phyloP scores from a whole-genome alignment of 2,797 vertebrate species.

The Etheostoma perlongum region DNA sequence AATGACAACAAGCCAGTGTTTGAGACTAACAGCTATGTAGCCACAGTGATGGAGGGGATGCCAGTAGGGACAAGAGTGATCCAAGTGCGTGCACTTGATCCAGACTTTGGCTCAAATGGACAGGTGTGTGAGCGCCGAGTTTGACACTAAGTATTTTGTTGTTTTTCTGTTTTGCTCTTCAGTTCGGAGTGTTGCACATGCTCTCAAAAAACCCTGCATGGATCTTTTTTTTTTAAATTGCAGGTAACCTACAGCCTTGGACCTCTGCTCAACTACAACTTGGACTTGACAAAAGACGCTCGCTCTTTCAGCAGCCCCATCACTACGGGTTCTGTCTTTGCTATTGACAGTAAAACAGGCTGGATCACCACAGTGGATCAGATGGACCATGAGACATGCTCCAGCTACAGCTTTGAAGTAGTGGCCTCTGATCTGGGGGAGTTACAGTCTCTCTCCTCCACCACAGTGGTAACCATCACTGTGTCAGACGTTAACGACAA shows the following conservation, averaged over 20 bases:
- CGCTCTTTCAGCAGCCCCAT: conserved; percentile 2
- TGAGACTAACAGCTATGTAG: conserved; percentile 92
- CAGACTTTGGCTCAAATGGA: conserved; percentile 94
- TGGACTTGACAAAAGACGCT: conserved; percentile 68
- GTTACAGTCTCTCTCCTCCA: conserved; percentile 87
- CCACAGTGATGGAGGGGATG: conserved; percentile 94
- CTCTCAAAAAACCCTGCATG: not conserved
- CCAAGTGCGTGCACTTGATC: conserved; percentile 92
- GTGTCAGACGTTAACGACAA: conserved; percentile 96
- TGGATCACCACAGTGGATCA: conserved; percentile 93
- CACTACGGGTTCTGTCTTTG: conserved; percentile 82
- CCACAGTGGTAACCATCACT: conserved; percentile 88
- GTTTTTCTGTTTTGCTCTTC: not conserved
- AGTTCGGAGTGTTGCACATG: not conserved
- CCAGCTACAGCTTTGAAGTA: conserved; percentile 90
- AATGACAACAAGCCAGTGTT: conserved; percentile 95
- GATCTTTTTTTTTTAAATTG: not conserved
- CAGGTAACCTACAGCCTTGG: conserved; percentile 91
- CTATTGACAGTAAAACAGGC: conserved; percentile 93
- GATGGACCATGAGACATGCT: conserved; percentile 91
- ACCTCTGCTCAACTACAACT: conserved; percentile 74
- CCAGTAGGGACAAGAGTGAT: conserved; percentile 91
- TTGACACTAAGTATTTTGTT: not conserved
- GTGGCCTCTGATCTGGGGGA: conserved; percentile 93
- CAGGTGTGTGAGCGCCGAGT: conserved; percentile 86